Evolutionary conservation across 2,888 invertebrate species (phyloP), one percentile per base, ranked within the genome.

Genomic region (Torymus aiolomorphi): DNA sequence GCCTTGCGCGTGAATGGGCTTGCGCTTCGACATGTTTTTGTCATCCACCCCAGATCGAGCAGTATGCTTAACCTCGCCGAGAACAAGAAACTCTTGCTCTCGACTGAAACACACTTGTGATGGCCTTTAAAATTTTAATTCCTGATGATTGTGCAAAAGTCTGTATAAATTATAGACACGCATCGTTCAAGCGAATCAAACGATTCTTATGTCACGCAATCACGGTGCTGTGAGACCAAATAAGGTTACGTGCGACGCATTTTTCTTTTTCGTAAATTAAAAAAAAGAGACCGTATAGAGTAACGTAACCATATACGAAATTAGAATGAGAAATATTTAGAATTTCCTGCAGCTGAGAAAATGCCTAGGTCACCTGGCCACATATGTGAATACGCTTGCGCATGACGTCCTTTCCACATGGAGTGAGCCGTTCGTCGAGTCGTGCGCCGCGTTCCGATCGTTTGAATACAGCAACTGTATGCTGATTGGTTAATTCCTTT

Each of bases 11-110:
- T 42, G 42, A 42, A 42, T 42, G 42, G 80, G 63, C 59, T 77
- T 82, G 18, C 80, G 67, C 52, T 78, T 82, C 18, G 80, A 82
- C 82, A 82, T 82, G 61, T 20, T 81, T 24, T 31, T 67, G 12
- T n/a, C n/a, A 12, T 65, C 20, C 14, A 65, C 14, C 31, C 51
- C 10, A 20, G 20, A 2, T 63, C 14, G 4, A 66, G 2, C 31
- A n/a, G 20, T 66, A 24, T 56, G 65, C 13, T 70, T 77, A 80
- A 80, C 65, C 74, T 73, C 31, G 42, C 42, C 42, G 8, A 42
- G 42, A 8, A 42, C 42, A 42, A 42, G 42, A 42, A 42, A 42
- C 42, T 42, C 12, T 16, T 57, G 24, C n/a, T 56, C 31, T 54
- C 10, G 8, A 69, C 51, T 49, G 20, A 51, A 59, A 51, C n/a